phyloP scores from a whole-genome alignment of 2,888 invertebrate genomes.

The Osmoderma eremita region DNA sequence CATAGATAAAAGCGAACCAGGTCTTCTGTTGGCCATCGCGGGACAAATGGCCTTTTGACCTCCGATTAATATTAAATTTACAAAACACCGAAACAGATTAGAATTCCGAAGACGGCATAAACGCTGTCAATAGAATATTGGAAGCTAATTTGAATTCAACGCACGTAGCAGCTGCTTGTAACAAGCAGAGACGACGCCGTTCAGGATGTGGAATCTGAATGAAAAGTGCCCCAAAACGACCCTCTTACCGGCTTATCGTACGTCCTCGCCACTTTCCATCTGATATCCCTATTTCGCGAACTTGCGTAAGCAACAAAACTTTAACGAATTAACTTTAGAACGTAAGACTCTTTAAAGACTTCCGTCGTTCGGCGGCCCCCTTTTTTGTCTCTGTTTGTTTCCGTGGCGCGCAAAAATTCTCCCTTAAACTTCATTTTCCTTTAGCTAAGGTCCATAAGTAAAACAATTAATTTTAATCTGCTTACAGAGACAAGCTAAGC shows the following conservation, averaged over 20 bases:
- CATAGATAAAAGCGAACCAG: slow-evolving; percentile 17
- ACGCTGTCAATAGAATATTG: slow-evolving; percentile 61
- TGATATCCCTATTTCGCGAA: slow-evolving; percentile 53
- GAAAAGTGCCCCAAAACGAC: slow-evolving; percentile 60
- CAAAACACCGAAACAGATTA: slow-evolving; percentile 50
- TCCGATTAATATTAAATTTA: slow-evolving; percentile 35
- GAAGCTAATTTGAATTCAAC: slow-evolving; percentile 54
- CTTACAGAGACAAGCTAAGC: slow-evolving; percentile 30
- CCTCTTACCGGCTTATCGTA: slow-evolving; percentile 58
- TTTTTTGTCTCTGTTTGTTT: neutral
- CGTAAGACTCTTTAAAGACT: slow-evolving; percentile 39
- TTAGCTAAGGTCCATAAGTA: slow-evolving; percentile 30
- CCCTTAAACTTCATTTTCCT: slow-evolving; percentile 36
- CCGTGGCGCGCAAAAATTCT: slow-evolving; percentile 37
- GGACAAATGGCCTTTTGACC: slow-evolving; percentile 1
- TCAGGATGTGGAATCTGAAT: slow-evolving; percentile 60
- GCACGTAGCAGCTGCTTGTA: slow-evolving; percentile 60
- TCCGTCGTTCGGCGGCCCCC: slow-evolving; percentile 8
- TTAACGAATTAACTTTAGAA: slow-evolving; percentile 47
- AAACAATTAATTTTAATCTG: slow-evolving; percentile 39
- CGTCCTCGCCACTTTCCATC: slow-evolving; percentile 52
- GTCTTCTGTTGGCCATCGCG: slow-evolving; percentile 6
- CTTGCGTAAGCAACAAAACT: slow-evolving; percentile 48
- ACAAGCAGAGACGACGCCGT: slow-evolving; percentile 59
- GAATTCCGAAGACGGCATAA: slow-evolving; percentile 56